Conservation (phyloP, 2,888 invertebrate species). For the Lasioglossum pauxillum region DNA sequence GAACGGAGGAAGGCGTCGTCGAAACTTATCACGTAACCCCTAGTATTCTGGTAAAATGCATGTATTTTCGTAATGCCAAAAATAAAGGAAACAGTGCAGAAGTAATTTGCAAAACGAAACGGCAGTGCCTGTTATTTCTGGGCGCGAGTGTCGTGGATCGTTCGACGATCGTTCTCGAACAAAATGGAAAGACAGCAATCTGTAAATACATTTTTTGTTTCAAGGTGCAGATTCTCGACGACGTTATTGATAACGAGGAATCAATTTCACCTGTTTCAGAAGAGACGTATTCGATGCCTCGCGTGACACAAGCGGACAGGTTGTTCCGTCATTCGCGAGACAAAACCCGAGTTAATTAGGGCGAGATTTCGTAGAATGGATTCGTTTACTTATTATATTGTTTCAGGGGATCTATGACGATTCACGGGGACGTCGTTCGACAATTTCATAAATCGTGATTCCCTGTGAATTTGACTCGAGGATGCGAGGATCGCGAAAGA, state of each 20-base stretch:
- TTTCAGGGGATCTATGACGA: constrained; percentile 21
- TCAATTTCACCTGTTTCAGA: constrained; percentile 51
- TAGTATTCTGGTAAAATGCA: constrained; percentile 80
- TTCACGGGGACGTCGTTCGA: neutral
- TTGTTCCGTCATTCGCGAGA: neutral
- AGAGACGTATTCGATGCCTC: constrained; percentile 31
- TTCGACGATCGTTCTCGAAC: neutral
- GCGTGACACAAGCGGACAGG: constrained; percentile 39
- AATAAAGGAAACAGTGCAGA: constrained; percentile 77
- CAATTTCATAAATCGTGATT: neutral
- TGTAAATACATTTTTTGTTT: neutral
- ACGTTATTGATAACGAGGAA: constrained; percentile 11
- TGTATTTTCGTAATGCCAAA: constrained; percentile 82
- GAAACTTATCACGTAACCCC: constrained; percentile 58
- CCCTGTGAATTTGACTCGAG: neutral
- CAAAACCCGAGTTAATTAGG: neutral
- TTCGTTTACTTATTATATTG: neutral
- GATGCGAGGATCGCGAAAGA: neutral
- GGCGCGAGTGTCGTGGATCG: neutral
- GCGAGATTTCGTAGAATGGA: neutral
- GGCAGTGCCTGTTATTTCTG: constrained; percentile 44
- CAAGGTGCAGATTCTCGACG: neutral
- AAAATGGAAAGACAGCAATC: neutral
- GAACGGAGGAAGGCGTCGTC: constrained; percentile 9
- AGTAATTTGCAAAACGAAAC: constrained; percentile 51